A percentile compares a stretch with the other conserved stretches of the same genome.
These are phyloP conservation scores for pig (Sus scrofa) DNA, from an alignment of 2,113 vertebrate species.

Conservation along the genomic window T2T-Sscrofa CM000820.6:123678001-123678500, in stretches of 20 bases:
- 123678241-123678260: too few species aligned
- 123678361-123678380: neutral
- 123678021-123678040: neutral
- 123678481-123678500: neutral
- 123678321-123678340: neutral
- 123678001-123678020: constrained; percentile 9
- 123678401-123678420: neutral
- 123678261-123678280: too few species aligned
- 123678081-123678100: too few species aligned
- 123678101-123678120: too few species aligned
- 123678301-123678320: neutral
- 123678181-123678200: too few species aligned
- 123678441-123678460: neutral
- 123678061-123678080: neutral
- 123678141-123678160: too few species aligned
- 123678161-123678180: too few species aligned
- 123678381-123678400: neutral
- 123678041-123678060: neutral
- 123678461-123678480: neutral
- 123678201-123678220: too few species aligned
- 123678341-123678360: neutral
- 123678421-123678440: neutral
- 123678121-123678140: too few species aligned
- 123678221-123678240: too few species aligned
- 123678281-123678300: too few species aligned